Percentiles rank a stretch among this genome's conserved stretches.
phyloP scores from a whole-genome alignment of 1,140 invertebrate genomes.

The Bombus sylvicola region DNA sequence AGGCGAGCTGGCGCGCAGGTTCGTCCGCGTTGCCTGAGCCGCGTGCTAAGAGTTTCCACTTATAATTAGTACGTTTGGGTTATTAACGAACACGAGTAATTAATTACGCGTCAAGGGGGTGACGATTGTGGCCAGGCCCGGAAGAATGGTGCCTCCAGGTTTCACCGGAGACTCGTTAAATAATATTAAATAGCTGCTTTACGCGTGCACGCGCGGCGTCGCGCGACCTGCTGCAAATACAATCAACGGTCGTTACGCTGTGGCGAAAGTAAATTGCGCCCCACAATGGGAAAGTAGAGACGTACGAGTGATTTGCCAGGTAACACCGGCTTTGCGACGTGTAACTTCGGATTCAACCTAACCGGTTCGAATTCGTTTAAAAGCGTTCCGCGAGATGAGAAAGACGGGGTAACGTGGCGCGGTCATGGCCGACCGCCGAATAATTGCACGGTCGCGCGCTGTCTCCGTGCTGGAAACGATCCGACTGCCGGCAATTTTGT shows the following conservation, averaged over 20 bases:
- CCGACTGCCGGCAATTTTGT: conserved; percentile 13
- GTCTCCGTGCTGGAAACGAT: background rate
- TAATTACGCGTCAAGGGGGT: conserved; percentile 55
- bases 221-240: conserved; percentile 8
- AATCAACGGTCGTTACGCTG: conserved; percentile 46
- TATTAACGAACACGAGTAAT: conserved; percentile 60
- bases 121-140: conserved; percentile 21
- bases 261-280: conserved; percentile 44
- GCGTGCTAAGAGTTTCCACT: conserved; percentile 44
- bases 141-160: conserved; percentile 43
- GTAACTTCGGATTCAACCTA: background rate
- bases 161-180: conserved; percentile 53
- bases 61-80: conserved; percentile 57
- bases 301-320: conserved; percentile 35
- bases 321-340: background rate
- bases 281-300: conserved; percentile 36
- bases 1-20: background rate
- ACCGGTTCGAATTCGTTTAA: conserved; percentile 29
- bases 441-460: conserved; percentile 30
- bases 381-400: background rate
- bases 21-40: background rate
- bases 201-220: background rate
- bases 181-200: conserved; percentile 54
- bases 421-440: conserved; percentile 34
- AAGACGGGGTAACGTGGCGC: conserved; percentile 6